Evolutionary conservation across 1,140 invertebrate genomes (phyloP).

Genomic region (Leptonema lineaticorne): DNA sequence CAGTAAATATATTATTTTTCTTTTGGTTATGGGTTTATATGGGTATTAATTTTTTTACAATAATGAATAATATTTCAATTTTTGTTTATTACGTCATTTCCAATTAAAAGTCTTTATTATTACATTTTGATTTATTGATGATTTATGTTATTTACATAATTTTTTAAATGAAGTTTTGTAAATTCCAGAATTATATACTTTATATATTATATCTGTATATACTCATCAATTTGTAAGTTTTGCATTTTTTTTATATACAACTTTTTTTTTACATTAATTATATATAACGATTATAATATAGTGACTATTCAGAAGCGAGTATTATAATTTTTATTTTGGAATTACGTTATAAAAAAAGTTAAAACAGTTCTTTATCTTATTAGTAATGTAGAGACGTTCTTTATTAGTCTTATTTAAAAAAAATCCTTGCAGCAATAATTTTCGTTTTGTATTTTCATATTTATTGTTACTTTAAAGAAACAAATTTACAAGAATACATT

Average conservation of each 20-base stretch:
- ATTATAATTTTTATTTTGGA: background rate
- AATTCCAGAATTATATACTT: no score
- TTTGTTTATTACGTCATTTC: no score
- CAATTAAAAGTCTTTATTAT: no score
- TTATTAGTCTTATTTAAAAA: background rate
- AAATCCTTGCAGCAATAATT: background rate
- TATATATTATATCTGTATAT: no score
- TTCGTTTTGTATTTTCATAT: no score
- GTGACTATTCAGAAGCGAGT: background rate
- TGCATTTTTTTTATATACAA: no score
- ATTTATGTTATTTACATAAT: no score
- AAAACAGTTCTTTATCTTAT: background rate
- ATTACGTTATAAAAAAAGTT: background rate
- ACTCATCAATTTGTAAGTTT: no score
- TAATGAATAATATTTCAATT: background rate
- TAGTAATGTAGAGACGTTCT: background rate
- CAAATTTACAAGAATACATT: background rate
- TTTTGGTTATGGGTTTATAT: slow-evolving; percentile 17
- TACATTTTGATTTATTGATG: no score
- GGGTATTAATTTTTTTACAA: background rate
- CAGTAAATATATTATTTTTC: slow-evolving; percentile 30
- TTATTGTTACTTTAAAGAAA: background rate
- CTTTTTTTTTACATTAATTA: no score
- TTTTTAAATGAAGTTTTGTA: no score
- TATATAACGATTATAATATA: no score